Evolutionary conservation across 2,888 invertebrate genomes (phyloP), one percentile per base, ranked within the genome.

Genomic region (Plagodis pulveraria): DNA sequence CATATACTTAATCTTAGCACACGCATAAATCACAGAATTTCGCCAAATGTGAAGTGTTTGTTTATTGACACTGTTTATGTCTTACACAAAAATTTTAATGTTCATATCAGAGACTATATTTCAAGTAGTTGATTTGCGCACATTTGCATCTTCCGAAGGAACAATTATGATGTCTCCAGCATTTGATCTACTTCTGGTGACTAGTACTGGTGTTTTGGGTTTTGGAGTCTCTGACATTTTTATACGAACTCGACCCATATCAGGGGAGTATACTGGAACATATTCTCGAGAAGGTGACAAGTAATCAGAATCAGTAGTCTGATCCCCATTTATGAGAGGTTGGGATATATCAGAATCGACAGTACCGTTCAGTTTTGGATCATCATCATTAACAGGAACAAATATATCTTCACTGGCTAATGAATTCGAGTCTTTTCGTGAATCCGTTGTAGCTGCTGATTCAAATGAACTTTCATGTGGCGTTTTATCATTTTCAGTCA

Each of bases 201-300:
- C 96, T 80, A 97, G 92, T 82, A 96, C 94, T 38, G 97, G 97
- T n/a, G 96, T 96, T 87, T 96, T 96, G 47, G 96, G 96, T 77
- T 95, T 96, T 2, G 96, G 96, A 58, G 95, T 95, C 81, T 96
- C 96, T 10, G 95, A 94, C 77, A 96, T 89, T 84, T 95, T 96
- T 69, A 97, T 96, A 74, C 96, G 96, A 46, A 97, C 97, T 69
- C 96, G 94, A 62, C 96, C 96, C 76, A 96, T 95, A 74, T 95
- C 96, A 0, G 95, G 95, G 58, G 94, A 94, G 65, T 94, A 91
- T 2, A 94, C 93, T 56, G 94, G 94, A 55, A 87, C 89, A 67
- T 92, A 92, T 69, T 89, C 86, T 55, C 87, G 87, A 4, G 92
- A 86, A 8, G 93, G 92, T 36, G 90, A 89, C 62, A 92, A 77